Base-by-base conservation (phyloP, 1,140 invertebrate genomes). In the Drosophila eugracilis region DNA sequence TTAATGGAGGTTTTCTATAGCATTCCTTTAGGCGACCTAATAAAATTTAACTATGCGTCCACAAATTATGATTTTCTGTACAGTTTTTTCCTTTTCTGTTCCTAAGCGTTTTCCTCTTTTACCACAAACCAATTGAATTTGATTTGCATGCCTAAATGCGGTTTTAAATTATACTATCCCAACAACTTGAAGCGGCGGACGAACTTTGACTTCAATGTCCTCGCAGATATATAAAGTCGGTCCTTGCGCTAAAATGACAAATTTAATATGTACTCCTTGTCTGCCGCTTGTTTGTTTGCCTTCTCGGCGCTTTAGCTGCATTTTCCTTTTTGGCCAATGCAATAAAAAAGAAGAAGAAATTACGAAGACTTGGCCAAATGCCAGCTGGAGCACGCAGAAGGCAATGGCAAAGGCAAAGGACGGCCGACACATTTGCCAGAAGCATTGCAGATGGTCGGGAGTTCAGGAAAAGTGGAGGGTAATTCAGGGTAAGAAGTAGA, bases 241-340 rank as follows among this genome's bases (percentile, higher is more conserved):
- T 32, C 41, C 60, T 44, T 75, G 71, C 28, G 57, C 53, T 54
- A 80, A 88, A 81, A 85, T 86, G 83, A 86, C 81, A 85, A 85
- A 85, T 88, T 85, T 85, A 86, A 85, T 85, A 85, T 86, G 73
- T 69, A 69, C 54, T 71, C 62, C 53, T 55, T 79, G 76, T 69
- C 60, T 49, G 55, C n/a, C 67, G 50, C 53, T 78, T 75, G 76
- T 63, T 79, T 85, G 69, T 67, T 72, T 84, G 80, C 59, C 69
- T 75, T 65, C 15, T 37, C 71, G 59, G 48, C 71, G 75, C 63
- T 63, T 83, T 59, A 49, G 55, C 69, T 83, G 69, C 74, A 78
- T 48, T 79, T 52, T 67, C 70, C 28, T 60, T 67, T 54, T 66
- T 52, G 67, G 39, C 53, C 49, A 59, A 72, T 65, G 57, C 62